Evolutionary conservation across 2,888 invertebrate species (phyloP).

Genomic region (Pseudoips prasinana): DNA sequence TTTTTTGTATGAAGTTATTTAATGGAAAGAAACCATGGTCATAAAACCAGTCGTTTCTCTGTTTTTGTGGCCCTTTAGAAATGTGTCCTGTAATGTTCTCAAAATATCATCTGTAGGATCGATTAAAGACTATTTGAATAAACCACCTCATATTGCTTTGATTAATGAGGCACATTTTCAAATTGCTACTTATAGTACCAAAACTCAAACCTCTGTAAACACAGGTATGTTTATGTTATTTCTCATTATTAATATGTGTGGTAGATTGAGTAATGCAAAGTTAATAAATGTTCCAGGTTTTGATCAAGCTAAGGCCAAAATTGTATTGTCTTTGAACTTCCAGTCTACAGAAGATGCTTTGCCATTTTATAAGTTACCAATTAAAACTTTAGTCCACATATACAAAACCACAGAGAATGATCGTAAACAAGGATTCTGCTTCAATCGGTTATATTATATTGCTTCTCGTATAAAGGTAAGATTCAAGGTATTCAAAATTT

Average conservation of each 20-base stretch:
- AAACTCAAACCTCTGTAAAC: constrained; percentile 7
- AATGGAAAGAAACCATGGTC: constrained; percentile 18
- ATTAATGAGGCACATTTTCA: too few relatives aligned
- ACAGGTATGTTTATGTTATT: constrained; percentile 8
- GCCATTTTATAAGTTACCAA: constrained; percentile 74
- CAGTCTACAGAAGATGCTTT: constrained; percentile 71
- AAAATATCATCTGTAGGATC: constrained; percentile 4
- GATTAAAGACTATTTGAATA: too few relatives aligned
- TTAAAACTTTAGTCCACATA: constrained; percentile 54
- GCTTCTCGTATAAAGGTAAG: constrained; percentile 69
- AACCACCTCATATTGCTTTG: too few relatives aligned
- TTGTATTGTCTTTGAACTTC: constrained; percentile 66
- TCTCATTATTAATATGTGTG: too few relatives aligned
- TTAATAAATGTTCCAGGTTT: constrained; percentile 32
- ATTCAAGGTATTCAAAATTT: too few relatives aligned
- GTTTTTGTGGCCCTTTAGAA: constrained; percentile 7
- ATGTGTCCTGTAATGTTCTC: constrained; percentile 1
- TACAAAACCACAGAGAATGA: constrained; percentile 63
- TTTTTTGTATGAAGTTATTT: too few relatives aligned
- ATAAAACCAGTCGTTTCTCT: constrained; percentile 16
- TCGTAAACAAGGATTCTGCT: constrained; percentile 53
- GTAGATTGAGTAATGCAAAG: not conserved
- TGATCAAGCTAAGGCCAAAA: constrained; percentile 50
- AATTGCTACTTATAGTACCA: constrained; percentile 5
- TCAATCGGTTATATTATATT: constrained; percentile 82